phyloP scores from a whole-genome alignment of 2,888 invertebrate species.

The Adineta ricciae region DNA sequence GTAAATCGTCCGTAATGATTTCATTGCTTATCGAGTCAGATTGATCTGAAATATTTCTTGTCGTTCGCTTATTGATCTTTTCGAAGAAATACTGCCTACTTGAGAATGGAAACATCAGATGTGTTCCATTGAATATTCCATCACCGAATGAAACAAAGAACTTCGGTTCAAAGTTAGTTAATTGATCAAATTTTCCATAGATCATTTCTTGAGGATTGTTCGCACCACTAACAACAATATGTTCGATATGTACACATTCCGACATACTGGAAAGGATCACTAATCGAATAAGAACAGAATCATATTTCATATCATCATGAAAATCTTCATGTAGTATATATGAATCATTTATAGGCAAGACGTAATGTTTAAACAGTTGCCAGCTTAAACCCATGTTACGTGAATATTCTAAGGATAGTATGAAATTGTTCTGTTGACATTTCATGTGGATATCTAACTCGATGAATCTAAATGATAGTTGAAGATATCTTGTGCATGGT shows the following conservation, averaged over 20 bases:
- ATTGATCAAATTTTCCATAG: not conserved
- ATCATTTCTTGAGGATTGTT: not conserved
- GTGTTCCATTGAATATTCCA: not conserved
- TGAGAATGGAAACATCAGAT: not conserved
- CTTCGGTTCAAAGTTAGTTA: not conserved
- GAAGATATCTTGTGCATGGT: not conserved
- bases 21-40: not conserved
- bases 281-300: not conserved
- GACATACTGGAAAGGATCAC: not conserved
- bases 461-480: not conserved
- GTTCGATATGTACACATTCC: not conserved
- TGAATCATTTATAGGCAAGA: not conserved
- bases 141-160: not conserved
- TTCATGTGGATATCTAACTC: not conserved
- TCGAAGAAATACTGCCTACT: not conserved
- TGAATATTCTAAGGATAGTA: not conserved
- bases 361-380: not conserved
- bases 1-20: not conserved
- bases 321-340: not conserved
- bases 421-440: not conserved
- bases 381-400: not conserved
- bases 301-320: not conserved
- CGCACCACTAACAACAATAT: not conserved
- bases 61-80: too few relatives aligned
- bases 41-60: not conserved